phyloP scores from a whole-genome alignment of 2,797 vertebrate species.

The Anguilla obscura region DNA sequence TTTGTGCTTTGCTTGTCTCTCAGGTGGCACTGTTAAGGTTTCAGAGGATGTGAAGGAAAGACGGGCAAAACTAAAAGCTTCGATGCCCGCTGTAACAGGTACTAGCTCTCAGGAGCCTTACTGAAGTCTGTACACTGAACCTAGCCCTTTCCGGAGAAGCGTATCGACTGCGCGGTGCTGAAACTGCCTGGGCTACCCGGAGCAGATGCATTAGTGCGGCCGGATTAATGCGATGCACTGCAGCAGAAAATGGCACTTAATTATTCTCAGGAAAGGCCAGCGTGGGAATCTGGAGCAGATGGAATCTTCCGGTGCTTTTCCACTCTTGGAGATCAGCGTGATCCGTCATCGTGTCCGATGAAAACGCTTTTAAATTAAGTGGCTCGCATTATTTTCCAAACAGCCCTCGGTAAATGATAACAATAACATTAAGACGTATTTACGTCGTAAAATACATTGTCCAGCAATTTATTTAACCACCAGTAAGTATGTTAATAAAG shows the following conservation, averaged over 20 bases:
- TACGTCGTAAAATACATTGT: not conserved
- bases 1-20: not conserved
- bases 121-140: not conserved
- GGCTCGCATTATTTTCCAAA: not conserved
- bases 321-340: not conserved
- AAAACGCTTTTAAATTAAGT: not conserved
- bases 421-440: not conserved
- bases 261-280: not conserved
- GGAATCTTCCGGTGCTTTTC: not conserved
- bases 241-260: constrained; percentile 18
- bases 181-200: not conserved
- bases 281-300: not conserved
- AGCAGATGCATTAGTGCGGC: not conserved
- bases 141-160: not conserved
- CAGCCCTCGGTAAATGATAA: not conserved
- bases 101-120: not conserved
- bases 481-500: not conserved
- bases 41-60: not conserved
- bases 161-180: not conserved
- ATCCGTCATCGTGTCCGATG: not conserved
- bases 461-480: not conserved
- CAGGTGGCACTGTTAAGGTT: not conserved
- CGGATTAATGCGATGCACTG: not conserved
- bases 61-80: not conserved
- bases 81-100: not conserved